Conservation (phyloP, 2,888 invertebrate genomes). For the Eutolmus rufibarbis region DNA sequence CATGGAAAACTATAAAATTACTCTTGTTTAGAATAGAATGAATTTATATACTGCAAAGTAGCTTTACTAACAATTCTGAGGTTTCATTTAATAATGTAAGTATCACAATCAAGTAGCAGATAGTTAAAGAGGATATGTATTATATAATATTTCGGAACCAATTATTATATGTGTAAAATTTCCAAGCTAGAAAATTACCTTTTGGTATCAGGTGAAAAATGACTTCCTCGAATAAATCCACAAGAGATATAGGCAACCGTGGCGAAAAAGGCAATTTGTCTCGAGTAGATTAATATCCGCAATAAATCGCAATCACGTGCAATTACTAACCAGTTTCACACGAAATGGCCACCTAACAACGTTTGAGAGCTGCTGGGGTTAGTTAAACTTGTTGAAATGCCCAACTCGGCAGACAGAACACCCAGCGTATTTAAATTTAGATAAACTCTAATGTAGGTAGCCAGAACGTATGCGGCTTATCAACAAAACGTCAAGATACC, state of each 20-base stretch:
- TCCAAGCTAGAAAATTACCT: not conserved
- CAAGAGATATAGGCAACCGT: not conserved
- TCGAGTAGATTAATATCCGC: not conserved
- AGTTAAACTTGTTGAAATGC: not conserved
- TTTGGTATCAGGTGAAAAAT: not conserved
- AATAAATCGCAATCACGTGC: not conserved
- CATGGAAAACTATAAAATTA: too few relatives aligned
- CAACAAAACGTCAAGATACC: conserved; percentile 10
- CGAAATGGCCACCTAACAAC: not conserved
- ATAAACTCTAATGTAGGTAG: conserved; percentile 10
- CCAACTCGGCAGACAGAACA: not conserved
- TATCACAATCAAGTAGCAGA: too few relatives aligned
- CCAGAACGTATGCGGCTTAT: conserved; percentile 1
- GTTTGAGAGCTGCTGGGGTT: not conserved
- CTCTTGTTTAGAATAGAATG: too few relatives aligned
- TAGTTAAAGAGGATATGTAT: too few relatives aligned
- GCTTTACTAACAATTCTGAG: too few relatives aligned
- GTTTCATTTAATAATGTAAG: too few relatives aligned
- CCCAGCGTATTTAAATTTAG: conserved; percentile 8
- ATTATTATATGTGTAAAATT: not conserved
- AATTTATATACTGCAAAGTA: too few relatives aligned
- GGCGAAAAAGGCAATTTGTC: not conserved
- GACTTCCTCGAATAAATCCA: not conserved
- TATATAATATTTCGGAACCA: not conserved
- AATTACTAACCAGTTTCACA: not conserved